Evolutionary conservation across 2,797 vertebrate genomes (phyloP).

Genomic region (Paguma larvata): DNA sequence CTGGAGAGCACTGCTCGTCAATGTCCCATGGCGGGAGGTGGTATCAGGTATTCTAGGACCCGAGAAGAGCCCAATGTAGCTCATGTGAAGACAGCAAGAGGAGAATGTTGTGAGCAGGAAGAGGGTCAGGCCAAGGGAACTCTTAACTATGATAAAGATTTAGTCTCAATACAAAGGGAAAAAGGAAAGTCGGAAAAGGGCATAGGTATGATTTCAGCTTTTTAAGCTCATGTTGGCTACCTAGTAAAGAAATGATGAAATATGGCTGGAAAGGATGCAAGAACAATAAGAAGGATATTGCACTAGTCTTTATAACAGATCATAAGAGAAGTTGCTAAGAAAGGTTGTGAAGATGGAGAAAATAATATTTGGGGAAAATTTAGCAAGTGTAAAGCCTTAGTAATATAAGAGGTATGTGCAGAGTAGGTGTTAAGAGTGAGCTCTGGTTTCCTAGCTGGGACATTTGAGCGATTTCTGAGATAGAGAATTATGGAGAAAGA

Average conservation of each 20-base stretch:
- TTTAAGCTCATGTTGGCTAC: background rate
- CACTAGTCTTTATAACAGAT: background rate
- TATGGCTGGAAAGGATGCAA: background rate
- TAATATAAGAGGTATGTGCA: background rate
- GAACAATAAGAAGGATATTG: background rate
- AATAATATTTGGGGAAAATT: background rate
- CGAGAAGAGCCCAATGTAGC: background rate
- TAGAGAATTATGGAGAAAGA: background rate
- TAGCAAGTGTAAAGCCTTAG: background rate
- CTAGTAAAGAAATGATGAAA: background rate
- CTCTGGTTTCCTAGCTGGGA: background rate
- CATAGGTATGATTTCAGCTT: background rate
- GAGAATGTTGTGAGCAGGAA: background rate
- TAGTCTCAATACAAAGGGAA: background rate
- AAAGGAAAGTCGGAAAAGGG: background rate
- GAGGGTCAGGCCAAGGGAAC: background rate
- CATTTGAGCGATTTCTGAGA: background rate
- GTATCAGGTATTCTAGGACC: background rate
- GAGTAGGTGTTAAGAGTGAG: background rate
- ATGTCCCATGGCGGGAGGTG: background rate
- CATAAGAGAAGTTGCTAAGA: background rate
- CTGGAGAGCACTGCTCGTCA: background rate
- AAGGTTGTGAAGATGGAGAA: background rate
- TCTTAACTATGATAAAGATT: background rate
- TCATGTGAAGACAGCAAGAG: background rate